Base-by-base conservation (phyloP, 2,113 vertebrate species). In the Phrynocephalus versicolor region DNA sequence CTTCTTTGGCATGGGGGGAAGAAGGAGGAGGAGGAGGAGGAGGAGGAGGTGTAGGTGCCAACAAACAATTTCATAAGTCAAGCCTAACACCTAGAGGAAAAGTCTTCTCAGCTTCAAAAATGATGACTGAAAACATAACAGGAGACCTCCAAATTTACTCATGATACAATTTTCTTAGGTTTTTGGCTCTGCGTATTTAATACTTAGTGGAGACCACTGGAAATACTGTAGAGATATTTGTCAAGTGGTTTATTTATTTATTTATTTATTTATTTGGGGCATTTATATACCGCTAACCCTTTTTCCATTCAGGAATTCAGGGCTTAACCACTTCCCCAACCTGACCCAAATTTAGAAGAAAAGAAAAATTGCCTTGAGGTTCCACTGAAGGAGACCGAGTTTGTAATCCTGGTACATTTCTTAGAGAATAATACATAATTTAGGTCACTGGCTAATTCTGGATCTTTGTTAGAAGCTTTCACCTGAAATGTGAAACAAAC, bases 271-370 rank as follows among this genome's bases (percentile, higher is more conserved):
- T n/a, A n/a, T n/a, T n/a, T n/a, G n/a, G n/a, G n/a, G n/a, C n/a
- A n/a, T n/a, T n/a, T n/a, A n/a, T n/a, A n/a, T n/a, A n/a, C n/a
- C n/a, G n/a, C n/a, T n/a, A n/a, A n/a, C n/a, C n/a, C n/a, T n/a
- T n/a, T n/a, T n/a, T n/a, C n/a, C n/a, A n/a, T n/a, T n/a, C n/a
- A n/a, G n/a, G n/a, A n/a, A 72, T 78, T 81, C 33, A 86, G 83
- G 86, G 91, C 87, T 82, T 85, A 79, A 57, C 70, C 14, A 73
- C 41, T 60, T 65, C 41, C 75, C 65, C 51, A 74, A 78, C 77
- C 51, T 65, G 81, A 57, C 58, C 35, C 77, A 78, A 0, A 1
- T 81, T 90, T 87, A 51, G 78, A 60, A 57, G 62, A 0, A 10
- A 65, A 72, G 51, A 75, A 57, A 82, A 76, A 76, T 76, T 74